Evolutionary conservation across 2,888 invertebrate species (phyloP), one percentile per base, ranked within the genome.

Genomic region (Drosophila colorata): DNA sequence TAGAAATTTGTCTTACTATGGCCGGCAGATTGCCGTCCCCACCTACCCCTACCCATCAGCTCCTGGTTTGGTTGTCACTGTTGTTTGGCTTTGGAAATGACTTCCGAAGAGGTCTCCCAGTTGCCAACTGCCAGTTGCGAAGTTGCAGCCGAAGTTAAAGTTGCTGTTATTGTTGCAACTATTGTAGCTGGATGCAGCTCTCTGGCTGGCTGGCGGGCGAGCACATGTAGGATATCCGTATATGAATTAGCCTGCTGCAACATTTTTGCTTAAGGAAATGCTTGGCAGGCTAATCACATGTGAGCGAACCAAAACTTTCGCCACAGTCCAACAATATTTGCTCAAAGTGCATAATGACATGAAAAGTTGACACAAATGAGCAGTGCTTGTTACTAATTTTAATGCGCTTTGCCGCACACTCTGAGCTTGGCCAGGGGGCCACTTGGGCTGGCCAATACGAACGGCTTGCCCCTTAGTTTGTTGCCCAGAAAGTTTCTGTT

Each of bases 341-440:
- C 79, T 81, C 79, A 59, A 85, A 87, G 87, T 85, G 87, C 87
- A 90, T 87, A 90, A 87, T 90, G 90, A 82, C 89, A 87, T 83
- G 79, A 77, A 90, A 90, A 90, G 83, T 90, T 90, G 89, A 85
- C 85, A 83, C 81, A 90, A 90, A 90, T 90, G 90, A 90, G 90
- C 85, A 80, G 79, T 72, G 82, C 84, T 90, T 87, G 87, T 85
- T 87, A 85, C 87, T 87, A 85, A 89, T 86, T 86, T 86, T 77
- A 86, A 80, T 85, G 73, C 77, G 83, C 73, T 75, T 73, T 67
- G 70, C 48, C 65, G 87, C 69, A 78, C 79, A 74, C 76, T 61
- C 56, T 53, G 59, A 55, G 70, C 35, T 63, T 6, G 61, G 40
- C 44, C 53, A 57, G 37, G 28, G 41, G 47, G 31, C 49, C 57